phyloP scores from a whole-genome alignment of 2,888 invertebrate genomes.

The Drosophila affinis region DNA sequence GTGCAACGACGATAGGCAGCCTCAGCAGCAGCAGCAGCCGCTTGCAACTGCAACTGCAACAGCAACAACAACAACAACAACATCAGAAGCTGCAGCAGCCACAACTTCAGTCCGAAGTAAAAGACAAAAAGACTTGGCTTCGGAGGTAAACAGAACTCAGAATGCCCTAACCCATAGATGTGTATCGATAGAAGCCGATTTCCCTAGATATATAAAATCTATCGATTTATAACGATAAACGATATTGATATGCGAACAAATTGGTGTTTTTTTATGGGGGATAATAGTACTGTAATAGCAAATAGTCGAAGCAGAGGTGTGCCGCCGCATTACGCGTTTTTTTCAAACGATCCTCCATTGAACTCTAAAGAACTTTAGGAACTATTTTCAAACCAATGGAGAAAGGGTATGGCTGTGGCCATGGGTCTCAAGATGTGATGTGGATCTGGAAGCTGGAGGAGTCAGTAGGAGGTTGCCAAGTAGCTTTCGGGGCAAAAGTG shows the following conservation, averaged over 20 bases:
- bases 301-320: neutral
- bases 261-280: neutral
- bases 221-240: too few relatives aligned
- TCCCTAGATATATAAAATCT: neutral
- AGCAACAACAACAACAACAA: neutral
- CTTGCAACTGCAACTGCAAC: conserved; percentile 20
- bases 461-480: conserved; percentile 67
- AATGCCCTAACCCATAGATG: neutral
- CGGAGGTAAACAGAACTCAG: neutral
- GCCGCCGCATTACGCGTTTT: neutral
- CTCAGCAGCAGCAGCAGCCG: conserved; percentile 21
- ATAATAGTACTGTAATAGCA: too few relatives aligned
- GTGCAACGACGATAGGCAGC: conserved; percentile 27
- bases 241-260: neutral
- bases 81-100: conserved; percentile 6
- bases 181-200: neutral
- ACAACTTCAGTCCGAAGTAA: too few relatives aligned
- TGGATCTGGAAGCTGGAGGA: neutral
- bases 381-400: neutral
- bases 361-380: neutral
- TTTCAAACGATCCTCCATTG: too few relatives aligned
- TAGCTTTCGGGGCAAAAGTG: conserved; percentile 69
- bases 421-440: neutral
- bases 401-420: conserved; percentile 14
- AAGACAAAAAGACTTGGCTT: neutral